Evolutionary conservation across 2,888 invertebrate genomes (phyloP).

Genomic region (Sympetrum striolatum): DNA sequence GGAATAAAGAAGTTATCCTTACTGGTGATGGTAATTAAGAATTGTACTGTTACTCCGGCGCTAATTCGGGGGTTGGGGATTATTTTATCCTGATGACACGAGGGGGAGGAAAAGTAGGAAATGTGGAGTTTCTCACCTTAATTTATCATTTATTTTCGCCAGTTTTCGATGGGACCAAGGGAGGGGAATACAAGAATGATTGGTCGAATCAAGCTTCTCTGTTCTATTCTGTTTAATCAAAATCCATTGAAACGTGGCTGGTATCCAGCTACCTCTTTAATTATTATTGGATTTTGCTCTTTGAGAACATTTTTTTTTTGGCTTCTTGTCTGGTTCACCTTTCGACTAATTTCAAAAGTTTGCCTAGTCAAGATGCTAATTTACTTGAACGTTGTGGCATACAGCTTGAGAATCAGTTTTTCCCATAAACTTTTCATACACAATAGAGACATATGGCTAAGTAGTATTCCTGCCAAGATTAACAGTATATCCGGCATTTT

Average conservation of each 20-base stretch:
- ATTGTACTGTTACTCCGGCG: background rate
- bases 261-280: constrained; percentile 26
- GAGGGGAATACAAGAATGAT: constrained; percentile 1
- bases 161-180: background rate
- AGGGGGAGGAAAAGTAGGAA: constrained; percentile 14
- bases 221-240: background rate
- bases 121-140: background rate
- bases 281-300: constrained; percentile 5
- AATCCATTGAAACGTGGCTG: constrained; percentile 14
- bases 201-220: background rate
- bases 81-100: background rate
- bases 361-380: constrained; percentile 14
- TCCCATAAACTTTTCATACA: background rate
- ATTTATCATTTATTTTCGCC: constrained; percentile 15
- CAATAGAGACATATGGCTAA: background rate
- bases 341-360: background rate
- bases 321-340: background rate
- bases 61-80: background rate
- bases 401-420: background rate
- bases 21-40: constrained; percentile 29
- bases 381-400: background rate
- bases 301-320: constrained; percentile 10
- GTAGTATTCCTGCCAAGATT: background rate
- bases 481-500: background rate
- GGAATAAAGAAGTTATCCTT: background rate